phyloP scores from a whole-genome alignment of 1,140 invertebrate genomes.

The Saccostrea glomerata region DNA sequence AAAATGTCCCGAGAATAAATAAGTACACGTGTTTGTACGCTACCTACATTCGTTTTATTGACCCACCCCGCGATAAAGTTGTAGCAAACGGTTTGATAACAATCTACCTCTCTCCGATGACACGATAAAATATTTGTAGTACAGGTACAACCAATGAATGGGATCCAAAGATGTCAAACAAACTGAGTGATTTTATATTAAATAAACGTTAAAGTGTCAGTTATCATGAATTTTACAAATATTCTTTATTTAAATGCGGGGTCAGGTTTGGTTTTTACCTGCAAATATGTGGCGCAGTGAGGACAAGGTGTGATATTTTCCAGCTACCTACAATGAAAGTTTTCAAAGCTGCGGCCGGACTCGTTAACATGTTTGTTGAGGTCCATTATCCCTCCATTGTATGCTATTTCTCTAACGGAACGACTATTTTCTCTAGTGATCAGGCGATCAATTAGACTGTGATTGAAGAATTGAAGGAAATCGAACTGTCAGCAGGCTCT shows the following conservation, averaged over 20 bases:
- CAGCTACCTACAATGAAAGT: slow-evolving; percentile 5
- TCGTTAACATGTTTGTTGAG: slow-evolving; percentile 12
- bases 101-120: neutral
- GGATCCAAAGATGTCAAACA: slow-evolving; percentile 18
- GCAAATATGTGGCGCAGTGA: neutral
- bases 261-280: slow-evolving; percentile 12
- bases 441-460: neutral
- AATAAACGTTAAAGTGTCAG: slow-evolving; percentile 29
- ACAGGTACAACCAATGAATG: slow-evolving; percentile 1
- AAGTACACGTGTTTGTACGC: neutral
- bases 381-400: slow-evolving; percentile 8
- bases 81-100: neutral
- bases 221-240: slow-evolving; percentile 9
- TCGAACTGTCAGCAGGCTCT: neutral
- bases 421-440: slow-evolving; percentile 25
- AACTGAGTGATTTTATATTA: slow-evolving; percentile 32
- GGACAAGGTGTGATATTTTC: neutral
- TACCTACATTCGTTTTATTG: neutral
- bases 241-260: neutral
- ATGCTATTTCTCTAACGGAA: slow-evolving; percentile 2
- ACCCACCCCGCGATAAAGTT: neutral
- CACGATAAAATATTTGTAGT: slow-evolving; percentile 30
- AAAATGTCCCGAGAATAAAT: neutral
- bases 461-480: slow-evolving; percentile 1
- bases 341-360: neutral